These are phyloP conservation scores for Drosophila subobscura DNA, from an alignment of 1,140 invertebrate genomes.

Conservation along the genomic window DNA sequence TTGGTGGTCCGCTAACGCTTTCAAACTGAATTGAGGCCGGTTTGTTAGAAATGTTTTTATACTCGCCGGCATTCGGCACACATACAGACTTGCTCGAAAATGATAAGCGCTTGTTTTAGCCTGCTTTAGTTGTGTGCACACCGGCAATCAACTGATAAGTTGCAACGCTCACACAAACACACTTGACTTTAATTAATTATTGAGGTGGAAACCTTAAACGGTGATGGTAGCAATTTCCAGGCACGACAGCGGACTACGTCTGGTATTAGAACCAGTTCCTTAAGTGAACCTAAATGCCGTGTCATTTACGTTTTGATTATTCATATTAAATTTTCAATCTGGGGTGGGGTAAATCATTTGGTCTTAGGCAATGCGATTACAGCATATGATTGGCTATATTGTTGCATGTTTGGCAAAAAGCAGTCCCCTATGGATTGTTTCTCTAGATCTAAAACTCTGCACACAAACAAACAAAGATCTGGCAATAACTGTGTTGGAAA, in stretches of 20 bases:
- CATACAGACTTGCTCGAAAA: constrained; percentile 9
- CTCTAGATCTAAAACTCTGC: too few relatives aligned
- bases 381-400: too few relatives aligned
- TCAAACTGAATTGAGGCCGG: constrained; percentile 31
- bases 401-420: too few relatives aligned
- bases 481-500: too few relatives aligned
- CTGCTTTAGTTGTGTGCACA: neutral
- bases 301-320: too few relatives aligned
- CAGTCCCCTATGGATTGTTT: too few relatives aligned
- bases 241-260: neutral
- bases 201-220: constrained; percentile 10
- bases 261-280: neutral
- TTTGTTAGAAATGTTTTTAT: constrained; percentile 27
- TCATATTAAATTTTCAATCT: too few relatives aligned
- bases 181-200: constrained; percentile 14
- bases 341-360: too few relatives aligned
- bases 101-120: neutral
- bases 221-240: constrained; percentile 2
- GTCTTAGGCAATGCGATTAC: too few relatives aligned
- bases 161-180: neutral
- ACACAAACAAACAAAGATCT: too few relatives aligned
- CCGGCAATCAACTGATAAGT: constrained; percentile 14
- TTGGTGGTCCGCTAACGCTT: constrained; percentile 25
- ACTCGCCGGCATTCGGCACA: neutral
- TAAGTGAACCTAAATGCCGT: too few relatives aligned